Base-by-base conservation (phyloP, 2,797 vertebrate species). In the Artibeus lituratus region DNA sequence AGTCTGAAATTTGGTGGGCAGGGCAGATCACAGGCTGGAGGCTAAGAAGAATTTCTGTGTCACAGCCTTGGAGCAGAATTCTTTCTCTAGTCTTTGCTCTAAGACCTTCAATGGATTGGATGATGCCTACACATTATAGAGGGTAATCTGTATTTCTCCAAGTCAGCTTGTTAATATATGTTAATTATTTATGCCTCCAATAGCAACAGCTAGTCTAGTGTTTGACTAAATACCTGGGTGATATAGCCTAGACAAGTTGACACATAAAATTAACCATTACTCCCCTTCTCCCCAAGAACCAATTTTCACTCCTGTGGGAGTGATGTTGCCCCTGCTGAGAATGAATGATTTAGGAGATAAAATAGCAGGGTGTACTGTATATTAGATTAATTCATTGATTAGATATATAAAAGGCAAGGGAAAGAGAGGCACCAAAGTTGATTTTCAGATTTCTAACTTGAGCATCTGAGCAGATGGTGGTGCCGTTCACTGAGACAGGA, bases 371-470 rank as follows among this genome's bases (percentile, higher is more conserved):
- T 44, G 6, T 77, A n/a, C 44, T 84, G 26, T 70, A 37, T 72
- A 10, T 78, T 90, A 73, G 14, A 77, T 39, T 44, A 53, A 39
- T 73, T 80, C 57, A 72, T 82, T 95, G 51, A 10, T 87, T 65
- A 14, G 4, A 24, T 35, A 74, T 44, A 22, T 57, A 18, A 92
- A 3, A n/a, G n/a, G 37, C 4, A 29, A 86, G 29, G 8, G 14
- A 91, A 8, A 77, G 57, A 69, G 59, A 95, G 11, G 53, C 26
- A 7, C 37, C 44, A 47, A 80, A 84, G 26, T 62, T 88, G 67
- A 85, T 86, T 93, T 91, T 35, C 14, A 89, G 44, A 82, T 93
- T 94, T 96, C 47, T 91, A 88, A 83, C 42, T 88, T 93, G 78
- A 89, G 62, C 39, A 73, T 26, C 47, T 85, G 35, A 76, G 69